Conservation (phyloP, 2,888 invertebrate species). For the Lycocerus yunnanus region DNA sequence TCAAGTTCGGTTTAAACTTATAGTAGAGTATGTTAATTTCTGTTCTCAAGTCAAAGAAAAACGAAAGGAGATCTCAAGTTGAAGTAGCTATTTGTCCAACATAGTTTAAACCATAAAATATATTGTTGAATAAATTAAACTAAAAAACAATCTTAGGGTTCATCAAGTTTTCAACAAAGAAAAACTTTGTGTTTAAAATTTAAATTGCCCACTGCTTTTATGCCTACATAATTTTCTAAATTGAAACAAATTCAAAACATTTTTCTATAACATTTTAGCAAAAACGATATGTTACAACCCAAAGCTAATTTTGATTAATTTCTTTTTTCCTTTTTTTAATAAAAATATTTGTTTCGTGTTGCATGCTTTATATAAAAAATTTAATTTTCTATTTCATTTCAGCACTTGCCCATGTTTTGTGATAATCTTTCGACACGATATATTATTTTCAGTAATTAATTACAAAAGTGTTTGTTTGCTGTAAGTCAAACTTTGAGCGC, state of each 20-base stretch:
- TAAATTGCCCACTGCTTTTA: neutral
- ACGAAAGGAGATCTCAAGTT: neutral
- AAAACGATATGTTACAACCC: too few species aligned
- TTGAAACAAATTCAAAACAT: neutral
- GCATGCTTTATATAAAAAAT: neutral
- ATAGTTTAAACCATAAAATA: neutral
- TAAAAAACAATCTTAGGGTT: neutral
- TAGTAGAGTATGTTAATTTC: too few species aligned
- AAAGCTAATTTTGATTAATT: too few species aligned
- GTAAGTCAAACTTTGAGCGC: neutral
- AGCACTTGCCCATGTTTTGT: neutral
- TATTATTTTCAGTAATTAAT: neutral
- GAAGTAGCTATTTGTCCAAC: neutral
- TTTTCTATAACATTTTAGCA: neutral
- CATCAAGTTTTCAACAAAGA: neutral
- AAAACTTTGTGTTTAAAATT: neutral
- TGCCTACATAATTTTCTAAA: neutral
- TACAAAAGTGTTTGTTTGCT: neutral
- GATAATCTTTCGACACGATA: neutral
- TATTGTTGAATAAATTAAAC: neutral
- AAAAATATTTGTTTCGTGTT: neutral
- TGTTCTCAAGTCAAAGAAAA: neutral
- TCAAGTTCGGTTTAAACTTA: too few species aligned
- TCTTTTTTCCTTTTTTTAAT: too few species aligned
- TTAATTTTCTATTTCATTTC: neutral